Evolutionary conservation across 2,888 invertebrate species (phyloP).

Genomic region (Pimpla rufipes): DNA sequence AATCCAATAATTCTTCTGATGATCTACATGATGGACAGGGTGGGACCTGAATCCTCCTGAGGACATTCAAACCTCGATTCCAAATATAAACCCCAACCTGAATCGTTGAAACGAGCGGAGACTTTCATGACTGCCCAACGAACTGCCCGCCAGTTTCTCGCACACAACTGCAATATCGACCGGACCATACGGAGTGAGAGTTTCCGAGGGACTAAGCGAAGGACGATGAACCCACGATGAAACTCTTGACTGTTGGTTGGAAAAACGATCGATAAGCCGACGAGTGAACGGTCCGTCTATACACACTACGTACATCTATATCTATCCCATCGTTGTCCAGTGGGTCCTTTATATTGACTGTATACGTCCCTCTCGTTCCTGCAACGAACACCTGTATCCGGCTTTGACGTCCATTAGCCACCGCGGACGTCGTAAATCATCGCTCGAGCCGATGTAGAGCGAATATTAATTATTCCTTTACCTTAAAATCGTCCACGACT

Average conservation of each 20-base stretch:
- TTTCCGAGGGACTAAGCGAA: constrained; percentile 59
- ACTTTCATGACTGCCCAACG: constrained; percentile 47
- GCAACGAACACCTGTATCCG: constrained; percentile 46
- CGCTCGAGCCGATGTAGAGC: constrained; percentile 3
- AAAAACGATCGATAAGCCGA: constrained; percentile 67
- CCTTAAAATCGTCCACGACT: constrained; percentile 1
- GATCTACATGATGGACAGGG: too few species aligned
- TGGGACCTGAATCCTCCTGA: not conserved
- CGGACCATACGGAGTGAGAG: constrained; percentile 57
- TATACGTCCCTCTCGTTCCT: constrained; percentile 1
- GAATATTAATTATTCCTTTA: constrained; percentile 35
- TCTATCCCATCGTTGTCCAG: constrained; percentile 25
- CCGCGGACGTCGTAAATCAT: constrained; percentile 36
- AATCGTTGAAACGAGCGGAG: constrained; percentile 6
- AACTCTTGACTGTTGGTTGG: constrained; percentile 60
- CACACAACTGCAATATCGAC: constrained; percentile 62
- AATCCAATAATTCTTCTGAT: not conserved
- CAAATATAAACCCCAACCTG: constrained; percentile 17
- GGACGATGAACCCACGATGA: constrained; percentile 64
- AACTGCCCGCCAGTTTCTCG: constrained; percentile 45
- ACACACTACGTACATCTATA: not conserved
- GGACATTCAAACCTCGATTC: not conserved
- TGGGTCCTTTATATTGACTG: constrained; percentile 35
- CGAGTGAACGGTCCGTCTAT: constrained; percentile 48
- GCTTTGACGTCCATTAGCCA: constrained; percentile 31